These are phyloP conservation scores for Psilopsiagon aurifrons DNA, from an alignment of 2,113 vertebrate genomes.

Conservation along the genomic window DNA sequence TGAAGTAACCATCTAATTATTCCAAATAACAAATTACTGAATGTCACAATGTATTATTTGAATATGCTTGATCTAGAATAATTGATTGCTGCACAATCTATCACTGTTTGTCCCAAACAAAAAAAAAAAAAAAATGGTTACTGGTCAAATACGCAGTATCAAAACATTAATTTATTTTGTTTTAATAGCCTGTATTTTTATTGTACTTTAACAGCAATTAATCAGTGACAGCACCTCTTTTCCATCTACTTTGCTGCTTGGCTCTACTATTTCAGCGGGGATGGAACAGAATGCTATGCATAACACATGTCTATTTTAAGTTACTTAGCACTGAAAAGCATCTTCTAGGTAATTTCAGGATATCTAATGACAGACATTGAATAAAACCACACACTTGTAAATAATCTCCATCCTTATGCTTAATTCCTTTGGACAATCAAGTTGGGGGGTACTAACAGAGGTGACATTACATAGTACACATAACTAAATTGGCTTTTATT, in stretches of 20 bases:
- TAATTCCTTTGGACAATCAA: not conserved
- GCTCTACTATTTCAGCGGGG: slow-evolving; percentile 32
- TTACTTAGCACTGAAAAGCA: not conserved
- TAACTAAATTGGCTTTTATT: slow-evolving; percentile 22
- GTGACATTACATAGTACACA: not conserved
- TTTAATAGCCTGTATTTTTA: slow-evolving; percentile 69
- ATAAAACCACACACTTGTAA: slow-evolving; percentile 16
- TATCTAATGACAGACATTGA: not conserved
- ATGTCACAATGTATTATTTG: slow-evolving; percentile 69
- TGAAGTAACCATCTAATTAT: slow-evolving; percentile 75
- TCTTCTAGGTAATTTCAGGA: slow-evolving; percentile 17
- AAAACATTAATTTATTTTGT: slow-evolving; percentile 72
- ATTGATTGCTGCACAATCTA: slow-evolving; percentile 69
- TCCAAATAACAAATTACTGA: slow-evolving; percentile 75
- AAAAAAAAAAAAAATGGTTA: slow-evolving; percentile 50
- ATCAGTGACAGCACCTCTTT: slow-evolving; percentile 65
- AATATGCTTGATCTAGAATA: slow-evolving; percentile 74
- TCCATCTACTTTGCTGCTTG: slow-evolving; percentile 52
- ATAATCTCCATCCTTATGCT: not conserved
- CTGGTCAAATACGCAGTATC: slow-evolving; percentile 54
- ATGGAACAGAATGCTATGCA: slow-evolving; percentile 28
- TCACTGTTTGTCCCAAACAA: slow-evolving; percentile 63
- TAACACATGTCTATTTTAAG: slow-evolving; percentile 41
- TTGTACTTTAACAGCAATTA: slow-evolving; percentile 69
- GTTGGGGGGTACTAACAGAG: not conserved